Evolutionary conservation across 2,888 invertebrate species (phyloP), one percentile per base, ranked within the genome.

Genomic region (Parthenolecanium corni): DNA sequence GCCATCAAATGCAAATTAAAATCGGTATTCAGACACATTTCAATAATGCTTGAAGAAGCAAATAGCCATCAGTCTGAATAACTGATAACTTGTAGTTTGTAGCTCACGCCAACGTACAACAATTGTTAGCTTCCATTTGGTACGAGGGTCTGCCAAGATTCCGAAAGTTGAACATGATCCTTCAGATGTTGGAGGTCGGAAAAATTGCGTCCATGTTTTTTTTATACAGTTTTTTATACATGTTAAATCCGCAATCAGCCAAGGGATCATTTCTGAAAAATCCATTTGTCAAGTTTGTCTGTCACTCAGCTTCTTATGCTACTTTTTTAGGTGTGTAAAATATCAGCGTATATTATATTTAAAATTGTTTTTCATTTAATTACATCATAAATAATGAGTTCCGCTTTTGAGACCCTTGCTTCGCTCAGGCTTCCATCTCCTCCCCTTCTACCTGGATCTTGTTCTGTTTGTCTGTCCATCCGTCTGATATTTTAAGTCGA

Each of bases 221-320:
- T 0, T 77, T 96, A 14, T 89, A 95, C 75, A 91, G 93, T 69
- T 78, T 89, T 31, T 84, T 90, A 67, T 96, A 97, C 76, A 86
- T 97, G 80, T 71, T 96, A 66, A 85, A 90, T 0, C 97, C 97
- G 0, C 85, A 87, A 64, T 91, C 91, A 0, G 82, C 83, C 58
- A 83, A 89, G 73, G 95, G 93, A 14, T 77, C 82, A 68, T 90
- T 94, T 71, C 89, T 96, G 85, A 88, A 92, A 72, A 95, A 96
- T 73, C 97, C 97, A 0, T 98, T 97, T 75, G 93, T 98, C 71
- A 97, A 97, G 75, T 98, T 98, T 76, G 93, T 98, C 69, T 90
- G 91, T 68, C 93, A 97, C 73, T 95, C 95, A 46, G 85, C 93
- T 4, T 95, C 96, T 1, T 98, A 98, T 72, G 86, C 92, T 73